A percentile compares a stretch with the other conserved stretches of the same genome.
Conservation (phyloP, 2,888 invertebrate species). For the Yponomeuta cagnagella region DNA sequence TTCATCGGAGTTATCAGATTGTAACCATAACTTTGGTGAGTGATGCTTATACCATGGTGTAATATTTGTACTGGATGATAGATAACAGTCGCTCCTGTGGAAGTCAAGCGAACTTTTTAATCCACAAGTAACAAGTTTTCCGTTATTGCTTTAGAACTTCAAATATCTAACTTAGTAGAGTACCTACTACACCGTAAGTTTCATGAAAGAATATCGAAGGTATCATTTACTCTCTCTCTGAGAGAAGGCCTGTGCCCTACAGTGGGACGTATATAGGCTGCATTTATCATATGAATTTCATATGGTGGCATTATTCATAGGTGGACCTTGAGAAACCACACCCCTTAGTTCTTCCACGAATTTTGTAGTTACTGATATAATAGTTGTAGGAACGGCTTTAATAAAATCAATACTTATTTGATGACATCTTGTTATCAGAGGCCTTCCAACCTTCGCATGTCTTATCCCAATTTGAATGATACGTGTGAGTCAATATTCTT, state of each 20-base stretch:
- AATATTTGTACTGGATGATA: not conserved
- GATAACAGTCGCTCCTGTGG: not conserved
- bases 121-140: not conserved
- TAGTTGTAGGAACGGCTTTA: no score
- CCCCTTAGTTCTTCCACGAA: not conserved
- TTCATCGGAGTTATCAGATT: constrained; percentile 1
- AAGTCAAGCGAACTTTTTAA: not conserved
- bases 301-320: not conserved
- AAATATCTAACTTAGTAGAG: no score
- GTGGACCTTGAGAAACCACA: not conserved
- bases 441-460: not conserved
- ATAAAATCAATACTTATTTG: not conserved
- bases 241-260: no score
- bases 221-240: not conserved
- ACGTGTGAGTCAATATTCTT: not conserved
- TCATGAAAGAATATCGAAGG: not conserved
- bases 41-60: not conserved
- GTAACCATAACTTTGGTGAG: not conserved
- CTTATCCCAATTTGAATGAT: not conserved
- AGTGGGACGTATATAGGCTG: no score
- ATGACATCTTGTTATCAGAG: not conserved
- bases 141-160: no score
- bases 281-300: not conserved
- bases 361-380: no score
- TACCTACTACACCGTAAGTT: not conserved